Evolutionary conservation across 2,888 invertebrate species (phyloP), one percentile per base, ranked within the genome.

Genomic region (Hemaris fuciformis): DNA sequence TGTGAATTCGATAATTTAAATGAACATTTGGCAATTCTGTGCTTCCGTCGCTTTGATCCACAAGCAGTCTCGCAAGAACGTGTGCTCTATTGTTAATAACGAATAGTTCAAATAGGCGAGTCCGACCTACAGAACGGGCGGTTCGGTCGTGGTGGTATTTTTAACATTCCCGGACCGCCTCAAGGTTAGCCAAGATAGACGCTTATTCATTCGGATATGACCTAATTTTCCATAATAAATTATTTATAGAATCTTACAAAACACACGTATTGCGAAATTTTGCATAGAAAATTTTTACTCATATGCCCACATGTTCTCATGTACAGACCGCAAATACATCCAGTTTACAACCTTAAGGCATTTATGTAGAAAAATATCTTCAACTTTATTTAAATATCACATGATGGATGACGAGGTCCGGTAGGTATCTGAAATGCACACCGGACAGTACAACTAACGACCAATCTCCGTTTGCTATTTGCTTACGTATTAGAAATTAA

Each of bases 131-230:
- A 78, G 79, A 67, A 80, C 77, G 83, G 79, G 77, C 76, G 83
- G 75, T 75, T 76, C 77, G 74, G 77, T 77, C 81, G 83, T 85
- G 81, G 81, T 76, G 89, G 90, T 92, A 92, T 91, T 91, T 92
- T 91, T 92, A 92, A 92, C 92, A 91, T 91, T 91, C 91, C 88
- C 91, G 85, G 90, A 88, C 85, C 89, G 88, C 83, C 86, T 87
- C 91, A 91, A 92, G 91, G 91, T 91, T 91, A 88, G 80, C 85
- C 81, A 83, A 89, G 89, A 91, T 87, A 86, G 84, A 80, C 83
- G 85, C 83, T 88, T 90, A 91, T 91, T 88, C 90, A 88, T 89
- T 82, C 79, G 84, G 84, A 87, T 89, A 91, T 91, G 91, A 91
- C 91, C 91, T 87, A 91, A 91, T 91, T 91, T 85, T 81, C 80